Conservation (phyloP, 64 coral and sea anemone species). For the Actinia tenebrosa region DNA sequence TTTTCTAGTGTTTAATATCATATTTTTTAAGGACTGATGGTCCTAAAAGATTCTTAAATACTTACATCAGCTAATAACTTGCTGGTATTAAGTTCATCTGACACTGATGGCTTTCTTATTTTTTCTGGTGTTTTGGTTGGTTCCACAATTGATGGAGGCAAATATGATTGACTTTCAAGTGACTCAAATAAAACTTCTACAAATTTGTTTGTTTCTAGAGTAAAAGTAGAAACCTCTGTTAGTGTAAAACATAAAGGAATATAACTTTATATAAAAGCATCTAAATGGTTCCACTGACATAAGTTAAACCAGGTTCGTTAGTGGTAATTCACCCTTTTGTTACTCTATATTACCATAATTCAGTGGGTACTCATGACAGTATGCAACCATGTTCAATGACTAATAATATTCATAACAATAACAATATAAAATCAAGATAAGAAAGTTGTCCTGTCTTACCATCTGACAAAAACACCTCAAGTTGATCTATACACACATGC, state of each 20-base stretch:
- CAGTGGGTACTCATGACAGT: too few species aligned
- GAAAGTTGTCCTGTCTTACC: constrained; percentile 18
- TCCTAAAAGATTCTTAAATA: not conserved
- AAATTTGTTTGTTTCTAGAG: constrained; percentile 77
- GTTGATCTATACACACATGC: constrained; percentile 92
- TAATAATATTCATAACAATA: too few species aligned
- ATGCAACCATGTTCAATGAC: too few species aligned
- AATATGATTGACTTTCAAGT: constrained; percentile 66
- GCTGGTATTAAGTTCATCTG: constrained; percentile 40
- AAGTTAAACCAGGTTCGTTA: too few species aligned
- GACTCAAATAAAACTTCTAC: constrained; percentile 91
- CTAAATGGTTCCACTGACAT: too few species aligned
- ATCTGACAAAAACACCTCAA: constrained; percentile 87
- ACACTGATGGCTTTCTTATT: constrained; percentile 41
- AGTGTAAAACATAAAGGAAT: not conserved
- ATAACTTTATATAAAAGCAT: not conserved
- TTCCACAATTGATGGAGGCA: constrained; percentile 44
- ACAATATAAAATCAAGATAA: not conserved
- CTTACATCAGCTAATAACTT: constrained; percentile 28
- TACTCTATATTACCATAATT: too few species aligned
- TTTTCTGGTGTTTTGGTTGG: constrained; percentile 22
- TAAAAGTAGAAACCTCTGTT: not conserved
- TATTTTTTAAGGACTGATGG: too few species aligned
- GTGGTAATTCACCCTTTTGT: too few species aligned
- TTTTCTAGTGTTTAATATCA: too few species aligned